These are phyloP conservation scores for Drosophila insularis DNA, from an alignment of 1,140 invertebrate genomes.

Conservation along the genomic window DNA sequence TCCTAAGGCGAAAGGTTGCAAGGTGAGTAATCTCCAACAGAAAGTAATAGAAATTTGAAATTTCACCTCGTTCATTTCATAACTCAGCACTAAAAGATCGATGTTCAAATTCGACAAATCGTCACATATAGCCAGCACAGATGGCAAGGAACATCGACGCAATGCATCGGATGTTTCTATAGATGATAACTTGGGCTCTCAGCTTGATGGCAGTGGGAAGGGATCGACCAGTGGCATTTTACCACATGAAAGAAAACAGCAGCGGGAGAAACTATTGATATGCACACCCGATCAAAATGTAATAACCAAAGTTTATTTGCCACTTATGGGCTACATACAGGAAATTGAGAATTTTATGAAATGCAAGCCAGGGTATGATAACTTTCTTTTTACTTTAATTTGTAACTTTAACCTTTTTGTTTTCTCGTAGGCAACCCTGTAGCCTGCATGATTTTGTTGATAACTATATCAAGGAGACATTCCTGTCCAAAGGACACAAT, in stretches of 20 bases:
- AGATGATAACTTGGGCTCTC: slow-evolving; percentile 64
- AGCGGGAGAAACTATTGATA: slow-evolving; percentile 85
- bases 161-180: slow-evolving; percentile 80
- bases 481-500: slow-evolving; percentile 85
- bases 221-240: slow-evolving; percentile 55
- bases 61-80: background rate
- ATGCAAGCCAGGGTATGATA: slow-evolving; percentile 85
- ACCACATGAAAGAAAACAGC: slow-evolving; percentile 62
- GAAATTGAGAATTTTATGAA: slow-evolving; percentile 89
- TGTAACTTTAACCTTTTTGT: background rate
- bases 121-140: slow-evolving; percentile 86
- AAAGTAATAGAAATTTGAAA: no score
- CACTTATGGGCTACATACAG: slow-evolving; percentile 89
- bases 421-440: slow-evolving; percentile 83
- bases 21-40: slow-evolving; percentile 77
- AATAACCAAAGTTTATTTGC: slow-evolving; percentile 89
- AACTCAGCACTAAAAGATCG: slow-evolving; percentile 73
- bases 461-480: slow-evolving; percentile 89
- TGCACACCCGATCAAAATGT: slow-evolving; percentile 89
- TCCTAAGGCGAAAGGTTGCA: slow-evolving; percentile 85
- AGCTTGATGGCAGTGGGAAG: slow-evolving; percentile 59
- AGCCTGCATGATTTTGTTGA: slow-evolving; percentile 89
- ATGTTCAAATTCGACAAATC: slow-evolving; percentile 92
- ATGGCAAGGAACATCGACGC: slow-evolving; percentile 84
- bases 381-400: background rate